These are phyloP conservation scores for Elgaria multicarinata DNA, from an alignment of 2,113 vertebrate species.

Conservation along the genomic window DNA sequence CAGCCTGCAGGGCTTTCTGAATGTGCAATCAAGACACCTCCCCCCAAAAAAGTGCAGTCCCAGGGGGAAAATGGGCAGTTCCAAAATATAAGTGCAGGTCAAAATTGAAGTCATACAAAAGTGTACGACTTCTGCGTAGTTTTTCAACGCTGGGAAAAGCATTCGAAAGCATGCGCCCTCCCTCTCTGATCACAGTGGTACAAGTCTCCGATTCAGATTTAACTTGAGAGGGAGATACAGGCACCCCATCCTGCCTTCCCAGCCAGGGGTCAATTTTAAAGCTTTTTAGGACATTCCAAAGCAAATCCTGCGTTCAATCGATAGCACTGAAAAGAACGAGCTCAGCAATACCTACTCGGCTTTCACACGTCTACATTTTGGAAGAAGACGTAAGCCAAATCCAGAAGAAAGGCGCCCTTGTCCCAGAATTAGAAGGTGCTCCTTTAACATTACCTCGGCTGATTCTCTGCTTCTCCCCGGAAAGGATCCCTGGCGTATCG, in stretches of 20 bases:
- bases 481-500: conserved; percentile 95
- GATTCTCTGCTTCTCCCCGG: conserved; percentile 96
- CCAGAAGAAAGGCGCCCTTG: background rate
- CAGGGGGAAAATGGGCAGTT: background rate
- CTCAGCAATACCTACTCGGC: background rate
- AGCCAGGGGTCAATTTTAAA: background rate
- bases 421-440: background rate
- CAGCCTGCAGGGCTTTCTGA: too few species aligned
- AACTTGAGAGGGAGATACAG: background rate
- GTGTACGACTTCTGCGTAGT: background rate
- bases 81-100: background rate
- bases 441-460: conserved; percentile 86
- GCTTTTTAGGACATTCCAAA: conserved; percentile 4
- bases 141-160: background rate
- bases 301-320: background rate
- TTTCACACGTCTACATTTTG: background rate
- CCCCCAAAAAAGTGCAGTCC: too few species aligned
- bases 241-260: background rate
- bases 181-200: background rate
- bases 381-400: conserved; percentile 3
- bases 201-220: background rate
- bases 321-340: background rate
- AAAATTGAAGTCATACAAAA: background rate
- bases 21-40: too few species aligned
- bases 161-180: background rate